Evolutionary conservation across 2,888 invertebrate genomes (phyloP), one percentile per base, ranked within the genome.

Genomic region (Pseudoips prasinana): DNA sequence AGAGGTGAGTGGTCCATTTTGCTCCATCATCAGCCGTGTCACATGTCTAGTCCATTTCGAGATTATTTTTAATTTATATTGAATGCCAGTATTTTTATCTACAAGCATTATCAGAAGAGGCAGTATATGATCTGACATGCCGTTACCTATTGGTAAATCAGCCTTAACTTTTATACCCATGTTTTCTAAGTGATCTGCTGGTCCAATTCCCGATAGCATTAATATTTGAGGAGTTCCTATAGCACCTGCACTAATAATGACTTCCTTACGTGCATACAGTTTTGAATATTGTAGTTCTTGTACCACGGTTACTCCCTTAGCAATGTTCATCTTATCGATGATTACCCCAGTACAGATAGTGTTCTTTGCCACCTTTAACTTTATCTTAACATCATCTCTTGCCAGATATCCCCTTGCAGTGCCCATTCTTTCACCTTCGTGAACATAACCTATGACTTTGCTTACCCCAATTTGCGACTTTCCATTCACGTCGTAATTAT

Each of bases 131-230:
- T 83, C 83, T 1, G 49, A 60, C 67, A 82, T 59, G 14, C 64
- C 52, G 0, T 71, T 55, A 0, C 83, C 83, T 1, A 84, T 82
- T 0, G 80, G 64, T 8, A 76, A 36, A 33, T 81, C 57, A 0
- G 51, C 57, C 19, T 51, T 57, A 1, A 74, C 62, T 0, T 50
- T 34, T 8, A 83, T 69, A 0, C 53, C 52, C 29, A 74, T 46
- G 3, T 41, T 25, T 3, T 40, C 19, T 19, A 83, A 52, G 27
- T 79, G 78, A 0, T 60, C 52, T 1, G 63, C 55, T 1, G 65
- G 75, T 0, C 83, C 84, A 1, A 84, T 43, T 0, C 84, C 84
- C 1, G 83, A 84, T 10, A 73, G 36, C 76, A 77, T 61, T 29
- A 84, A 36, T 32, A 84, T 59, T 22, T 82, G 78, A 5, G 83